Base-by-base conservation (phyloP, 2,113 vertebrate species). In the Fulica atra region DNA sequence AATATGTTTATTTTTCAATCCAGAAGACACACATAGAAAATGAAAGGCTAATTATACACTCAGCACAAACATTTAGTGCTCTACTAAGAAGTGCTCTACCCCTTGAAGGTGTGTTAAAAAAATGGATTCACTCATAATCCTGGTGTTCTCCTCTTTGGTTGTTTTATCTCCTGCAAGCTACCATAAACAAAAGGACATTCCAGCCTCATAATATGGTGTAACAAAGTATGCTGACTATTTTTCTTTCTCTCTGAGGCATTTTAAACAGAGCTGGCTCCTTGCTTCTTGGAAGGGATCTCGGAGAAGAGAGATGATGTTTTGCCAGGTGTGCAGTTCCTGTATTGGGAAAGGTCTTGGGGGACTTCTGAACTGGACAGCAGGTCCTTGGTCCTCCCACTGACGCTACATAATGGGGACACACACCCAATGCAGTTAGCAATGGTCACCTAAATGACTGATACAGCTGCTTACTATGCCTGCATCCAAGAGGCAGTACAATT, bases 291-390 rank as follows among this genome's bases (percentile, higher is more conserved):
- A 42, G 24, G 31, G 26, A 10, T 42, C 0, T 10, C 46, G 38
- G 33, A 29, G 17, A n/a, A 50, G 6, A 6, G 18, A 70, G 42
- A 50, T 86, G n/a, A 3, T 81, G 10, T 23, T 65, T 65, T 44
- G 16, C 25, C 9, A 23, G 38, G 12, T 0, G 2, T 0, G 4
- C 5, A 25, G 14, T 46, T 8, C 28, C 29, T 48, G 31, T 26
- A 6, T 44, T 84, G 17, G 64, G 81, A 48, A 56, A 31, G 15
- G 17, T 14, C 26, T 40, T 50, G 20, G 13, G 18, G 33, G 1
- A 42, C 29, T 4, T 56, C 18, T 60, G 44, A 17, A 4, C 4
- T 10, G 16, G 63, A 8, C n/a, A 40, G 31, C 17, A 57, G 18
- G 18, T 14, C 16, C 35, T 57, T 68, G 61, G 40, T 74, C 18